phyloP scores from a whole-genome alignment of 2,797 vertebrate species.

The Pitangus sulphuratus region DNA sequence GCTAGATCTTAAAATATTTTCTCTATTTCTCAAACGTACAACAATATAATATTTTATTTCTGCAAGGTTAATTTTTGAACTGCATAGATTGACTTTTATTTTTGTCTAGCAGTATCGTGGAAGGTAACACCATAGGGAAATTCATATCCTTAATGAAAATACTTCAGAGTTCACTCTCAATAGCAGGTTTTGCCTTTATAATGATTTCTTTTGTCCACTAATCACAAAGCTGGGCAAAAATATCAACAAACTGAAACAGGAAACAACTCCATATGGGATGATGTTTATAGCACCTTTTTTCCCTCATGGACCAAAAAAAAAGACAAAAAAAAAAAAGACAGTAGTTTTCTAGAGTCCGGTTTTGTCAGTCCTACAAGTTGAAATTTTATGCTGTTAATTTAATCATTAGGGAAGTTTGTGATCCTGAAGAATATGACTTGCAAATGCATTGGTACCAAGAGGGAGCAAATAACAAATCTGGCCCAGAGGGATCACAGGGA shows the following conservation, averaged over 20 bases:
- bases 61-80: neutral
- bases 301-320: neutral
- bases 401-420: slow-evolving; percentile 11
- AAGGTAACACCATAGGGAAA: neutral
- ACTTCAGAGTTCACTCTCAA: neutral
- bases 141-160: neutral
- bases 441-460: neutral
- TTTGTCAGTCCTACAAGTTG: neutral
- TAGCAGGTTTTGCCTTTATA: neutral
- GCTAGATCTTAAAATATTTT: neutral
- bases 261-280: neutral
- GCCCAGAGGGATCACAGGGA: neutral
- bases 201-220: neutral
- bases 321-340: neutral
- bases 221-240: neutral
- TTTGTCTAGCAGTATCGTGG: neutral
- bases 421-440: slow-evolving; percentile 14
- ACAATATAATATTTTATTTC: neutral
- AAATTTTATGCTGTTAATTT: slow-evolving; percentile 30
- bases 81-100: neutral
- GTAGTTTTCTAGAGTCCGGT: neutral
- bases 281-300: neutral
- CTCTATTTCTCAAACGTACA: neutral
- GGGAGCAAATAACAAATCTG: neutral
- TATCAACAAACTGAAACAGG: neutral